Conservation (phyloP, 2,888 invertebrate species). For the Kryphioiulus occultus region DNA sequence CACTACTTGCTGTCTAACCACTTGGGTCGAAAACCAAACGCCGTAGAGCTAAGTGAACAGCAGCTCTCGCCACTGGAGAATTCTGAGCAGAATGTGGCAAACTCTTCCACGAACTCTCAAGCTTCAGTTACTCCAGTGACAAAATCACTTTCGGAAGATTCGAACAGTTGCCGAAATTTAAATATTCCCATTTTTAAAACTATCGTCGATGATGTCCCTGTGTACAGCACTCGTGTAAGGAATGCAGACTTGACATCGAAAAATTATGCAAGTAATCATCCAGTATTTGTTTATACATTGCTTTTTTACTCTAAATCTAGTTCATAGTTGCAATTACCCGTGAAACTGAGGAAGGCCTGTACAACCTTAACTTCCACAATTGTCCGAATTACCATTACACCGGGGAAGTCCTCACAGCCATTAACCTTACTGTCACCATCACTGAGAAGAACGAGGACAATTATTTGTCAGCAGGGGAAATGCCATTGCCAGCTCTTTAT, state of each 20-base stretch:
- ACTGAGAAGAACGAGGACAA: constrained; percentile 85
- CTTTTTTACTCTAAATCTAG: constrained; percentile 63
- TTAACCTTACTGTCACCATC: constrained; percentile 81
- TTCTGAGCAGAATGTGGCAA: not conserved
- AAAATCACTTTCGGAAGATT: not conserved
- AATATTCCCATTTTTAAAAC: constrained; percentile 16
- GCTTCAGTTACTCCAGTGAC: not conserved
- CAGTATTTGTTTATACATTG: not conserved
- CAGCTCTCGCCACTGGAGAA: not conserved
- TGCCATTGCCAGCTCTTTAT: constrained; percentile 92
- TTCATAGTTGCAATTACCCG: constrained; percentile 80
- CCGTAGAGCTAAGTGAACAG: not conserved
- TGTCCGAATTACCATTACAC: constrained; percentile 71
- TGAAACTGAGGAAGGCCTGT: constrained; percentile 85
- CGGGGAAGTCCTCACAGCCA: constrained; percentile 60
- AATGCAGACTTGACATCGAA: not conserved
- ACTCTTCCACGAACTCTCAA: not conserved
- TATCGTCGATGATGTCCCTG: not conserved
- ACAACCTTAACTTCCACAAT: constrained; percentile 94
- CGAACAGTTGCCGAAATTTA: constrained; percentile 35
- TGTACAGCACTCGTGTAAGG: constrained; percentile 29
- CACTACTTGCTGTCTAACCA: constrained; percentile 42
- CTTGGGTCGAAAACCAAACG: not conserved
- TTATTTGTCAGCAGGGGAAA: constrained; percentile 93
- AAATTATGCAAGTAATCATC: not conserved